phyloP scores from a whole-genome alignment of 2,888 invertebrate species.

The Heliconius ismenius region DNA sequence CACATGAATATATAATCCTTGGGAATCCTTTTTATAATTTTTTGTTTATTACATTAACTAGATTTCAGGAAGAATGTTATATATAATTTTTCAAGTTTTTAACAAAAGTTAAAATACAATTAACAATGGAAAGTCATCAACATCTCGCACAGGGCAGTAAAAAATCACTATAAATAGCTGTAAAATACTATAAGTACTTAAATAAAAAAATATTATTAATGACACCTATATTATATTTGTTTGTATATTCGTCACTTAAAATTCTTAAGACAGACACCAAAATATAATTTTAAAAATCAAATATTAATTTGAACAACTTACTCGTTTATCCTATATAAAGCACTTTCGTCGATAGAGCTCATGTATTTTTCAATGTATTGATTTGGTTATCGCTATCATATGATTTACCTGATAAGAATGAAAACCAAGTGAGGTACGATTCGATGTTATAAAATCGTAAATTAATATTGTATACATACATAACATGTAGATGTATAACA shows the following conservation, averaged over 20 bases:
- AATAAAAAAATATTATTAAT: no score
- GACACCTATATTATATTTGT: no score
- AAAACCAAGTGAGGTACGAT: background rate
- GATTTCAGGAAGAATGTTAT: background rate
- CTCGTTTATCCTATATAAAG: constrained; percentile 11
- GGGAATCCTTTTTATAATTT: background rate
- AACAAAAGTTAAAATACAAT: no score
- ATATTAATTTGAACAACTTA: constrained; percentile 9
- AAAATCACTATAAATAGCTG: no score
- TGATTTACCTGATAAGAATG: background rate
- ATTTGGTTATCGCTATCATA: constrained; percentile 6
- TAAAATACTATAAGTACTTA: no score
- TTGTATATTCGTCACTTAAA: background rate
- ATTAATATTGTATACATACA: background rate
- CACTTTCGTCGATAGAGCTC: constrained; percentile 5
- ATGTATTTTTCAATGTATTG: constrained; percentile 19
- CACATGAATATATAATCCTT: background rate
- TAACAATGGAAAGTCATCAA: no score
- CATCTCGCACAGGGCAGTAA: no score
- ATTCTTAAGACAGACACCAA: background rate
- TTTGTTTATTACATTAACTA: background rate
- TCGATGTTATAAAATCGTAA: background rate
- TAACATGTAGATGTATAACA: background rate
- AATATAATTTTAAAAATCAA: background rate
- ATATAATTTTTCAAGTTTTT: no score